phyloP scores from a whole-genome alignment of 2,113 vertebrate species.

The Telmatochromis sp. region DNA sequence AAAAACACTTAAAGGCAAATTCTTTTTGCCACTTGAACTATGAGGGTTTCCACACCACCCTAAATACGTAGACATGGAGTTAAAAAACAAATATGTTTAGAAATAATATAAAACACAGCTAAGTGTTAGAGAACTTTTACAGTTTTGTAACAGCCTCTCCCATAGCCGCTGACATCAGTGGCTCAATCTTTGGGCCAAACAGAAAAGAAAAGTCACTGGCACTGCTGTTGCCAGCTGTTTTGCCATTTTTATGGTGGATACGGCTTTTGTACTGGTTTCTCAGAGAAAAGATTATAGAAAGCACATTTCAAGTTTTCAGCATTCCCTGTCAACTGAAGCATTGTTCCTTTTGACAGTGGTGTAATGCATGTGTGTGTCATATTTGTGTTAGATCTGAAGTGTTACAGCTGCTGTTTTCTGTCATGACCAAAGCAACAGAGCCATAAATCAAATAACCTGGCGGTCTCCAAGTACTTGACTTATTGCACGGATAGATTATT shows the following conservation, averaged over 20 bases:
- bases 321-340: not conserved
- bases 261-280: not conserved
- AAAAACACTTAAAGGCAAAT: not conserved
- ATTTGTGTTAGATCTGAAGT: not conserved
- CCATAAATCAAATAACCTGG: slow-evolving; percentile 18
- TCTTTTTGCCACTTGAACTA: not conserved
- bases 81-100: not conserved
- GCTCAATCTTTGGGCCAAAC: not conserved
- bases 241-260: not conserved
- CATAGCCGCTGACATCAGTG: not conserved
- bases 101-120: not conserved
- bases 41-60: not conserved
- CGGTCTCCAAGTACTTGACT: not conserved
- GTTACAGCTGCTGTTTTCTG: slow-evolving; percentile 11
- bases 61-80: not conserved
- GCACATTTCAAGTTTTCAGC: not conserved
- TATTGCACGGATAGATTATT: not conserved
- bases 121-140: not conserved
- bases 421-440: not conserved
- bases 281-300: not conserved
- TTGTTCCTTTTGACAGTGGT: not conserved
- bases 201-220: not conserved
- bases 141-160: not conserved
- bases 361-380: not conserved
- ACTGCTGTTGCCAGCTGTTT: not conserved